These are phyloP conservation scores for Hoplostethus mediterraneus DNA, from an alignment of 2,797 vertebrate genomes.

Conservation along the genomic window DNA sequence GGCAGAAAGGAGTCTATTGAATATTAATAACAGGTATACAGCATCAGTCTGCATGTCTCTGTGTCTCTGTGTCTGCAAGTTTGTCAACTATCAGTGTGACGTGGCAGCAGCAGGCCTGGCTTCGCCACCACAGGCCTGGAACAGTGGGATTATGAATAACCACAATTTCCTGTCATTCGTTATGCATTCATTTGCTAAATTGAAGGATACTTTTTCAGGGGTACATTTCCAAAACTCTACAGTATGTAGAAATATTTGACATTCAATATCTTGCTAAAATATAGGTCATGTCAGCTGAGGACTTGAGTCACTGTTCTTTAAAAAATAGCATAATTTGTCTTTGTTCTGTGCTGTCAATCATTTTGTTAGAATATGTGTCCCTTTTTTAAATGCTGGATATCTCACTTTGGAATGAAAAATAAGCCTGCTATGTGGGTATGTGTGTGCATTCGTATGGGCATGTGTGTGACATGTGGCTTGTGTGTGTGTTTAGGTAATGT, in stretches of 20 bases:
- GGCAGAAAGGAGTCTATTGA: slow-evolving; percentile 37
- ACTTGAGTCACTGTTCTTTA: not conserved
- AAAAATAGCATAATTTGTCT: not conserved
- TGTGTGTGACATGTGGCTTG: not conserved
- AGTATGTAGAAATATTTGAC: too few relatives aligned
- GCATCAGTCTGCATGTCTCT: not conserved
- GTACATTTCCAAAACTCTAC: not conserved
- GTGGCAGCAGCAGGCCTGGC: slow-evolving; percentile 33
- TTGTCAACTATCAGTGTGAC: slow-evolving; percentile 60
- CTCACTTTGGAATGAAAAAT: too few relatives aligned
- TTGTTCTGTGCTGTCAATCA: too few relatives aligned
- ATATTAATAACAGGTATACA: slow-evolving; percentile 62
- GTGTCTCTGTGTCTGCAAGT: slow-evolving; percentile 42
- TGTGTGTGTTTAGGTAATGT: not conserved
- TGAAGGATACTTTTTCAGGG: slow-evolving; percentile 28
- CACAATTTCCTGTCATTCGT: slow-evolving; percentile 32
- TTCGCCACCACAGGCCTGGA: slow-evolving; percentile 14
- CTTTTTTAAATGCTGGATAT: too few relatives aligned
- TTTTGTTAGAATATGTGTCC: too few relatives aligned
- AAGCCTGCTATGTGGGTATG: not conserved
- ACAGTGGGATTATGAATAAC: slow-evolving; percentile 13
- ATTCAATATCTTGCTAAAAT: too few relatives aligned
- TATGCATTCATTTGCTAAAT: slow-evolving; percentile 28
- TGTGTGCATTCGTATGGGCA: not conserved
- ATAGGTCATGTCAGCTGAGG: too few relatives aligned